These are phyloP conservation scores for Pelecanoides urinatrix DNA, from an alignment of 2,113 vertebrate species.

Conservation along the genomic window DNA sequence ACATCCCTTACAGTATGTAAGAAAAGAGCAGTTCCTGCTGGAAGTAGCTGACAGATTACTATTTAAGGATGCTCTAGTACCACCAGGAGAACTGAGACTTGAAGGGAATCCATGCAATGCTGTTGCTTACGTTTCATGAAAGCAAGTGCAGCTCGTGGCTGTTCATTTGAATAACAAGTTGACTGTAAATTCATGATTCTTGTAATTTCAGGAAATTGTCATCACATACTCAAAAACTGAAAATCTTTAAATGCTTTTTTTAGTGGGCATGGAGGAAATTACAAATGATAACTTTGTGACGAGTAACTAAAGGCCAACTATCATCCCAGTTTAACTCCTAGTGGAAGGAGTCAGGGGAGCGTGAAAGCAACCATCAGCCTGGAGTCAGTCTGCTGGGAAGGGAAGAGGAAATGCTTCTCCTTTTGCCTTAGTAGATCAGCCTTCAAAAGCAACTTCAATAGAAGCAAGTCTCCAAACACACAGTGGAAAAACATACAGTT, in stretches of 20 bases:
- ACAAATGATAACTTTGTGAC: not conserved
- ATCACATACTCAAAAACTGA: not conserved
- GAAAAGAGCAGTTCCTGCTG: not conserved
- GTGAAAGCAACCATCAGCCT: not conserved
- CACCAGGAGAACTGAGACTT: not conserved
- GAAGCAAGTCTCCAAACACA: not conserved
- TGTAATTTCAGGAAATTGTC: not conserved
- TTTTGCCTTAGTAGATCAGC: not conserved
- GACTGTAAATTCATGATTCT: not conserved
- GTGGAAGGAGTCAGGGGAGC: not conserved
- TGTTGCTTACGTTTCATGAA: fast-evolving
- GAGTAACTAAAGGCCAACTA: not conserved
- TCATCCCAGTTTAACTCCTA: not conserved
- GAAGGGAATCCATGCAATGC: not conserved
- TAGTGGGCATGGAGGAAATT: not conserved
- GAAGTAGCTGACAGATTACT: not conserved
- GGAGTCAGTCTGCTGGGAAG: not conserved
- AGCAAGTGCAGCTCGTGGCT: not conserved
- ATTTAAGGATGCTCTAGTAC: not conserved
- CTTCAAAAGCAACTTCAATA: not conserved
- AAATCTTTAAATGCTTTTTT: not conserved
- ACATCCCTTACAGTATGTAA: not conserved
- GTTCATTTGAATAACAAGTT: not conserved
- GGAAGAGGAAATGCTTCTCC: not conserved
- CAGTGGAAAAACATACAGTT: not conserved